These are phyloP conservation scores for Barnardius zonarius DNA, from an alignment of 2,113 vertebrate species.

Conservation along the genomic window DNA sequence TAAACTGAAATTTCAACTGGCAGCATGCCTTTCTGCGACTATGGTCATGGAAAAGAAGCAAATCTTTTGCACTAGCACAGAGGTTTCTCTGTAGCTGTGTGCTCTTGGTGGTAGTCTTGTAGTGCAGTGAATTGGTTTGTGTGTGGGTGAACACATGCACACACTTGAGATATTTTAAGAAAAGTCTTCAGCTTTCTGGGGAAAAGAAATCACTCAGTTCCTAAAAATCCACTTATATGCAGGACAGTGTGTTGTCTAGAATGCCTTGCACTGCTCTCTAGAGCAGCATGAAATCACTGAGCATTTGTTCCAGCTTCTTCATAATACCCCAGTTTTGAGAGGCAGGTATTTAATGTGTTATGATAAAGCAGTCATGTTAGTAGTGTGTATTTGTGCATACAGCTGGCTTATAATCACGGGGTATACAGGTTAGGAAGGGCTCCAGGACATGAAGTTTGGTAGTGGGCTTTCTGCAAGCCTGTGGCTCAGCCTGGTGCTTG, in stretches of 20 bases:
- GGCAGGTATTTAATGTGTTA: neutral
- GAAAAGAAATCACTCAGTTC: neutral
- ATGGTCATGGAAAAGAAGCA: neutral
- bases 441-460: neutral
- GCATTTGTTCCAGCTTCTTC: slow-evolving; percentile 18
- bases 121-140: neutral
- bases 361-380: neutral
- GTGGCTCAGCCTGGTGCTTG: neutral
- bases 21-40: neutral
- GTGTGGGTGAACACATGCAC: neutral
- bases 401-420: neutral
- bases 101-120: neutral
- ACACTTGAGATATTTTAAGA: neutral
- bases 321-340: neutral
- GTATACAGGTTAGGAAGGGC: neutral
- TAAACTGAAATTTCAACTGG: neutral
- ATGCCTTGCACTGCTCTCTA: neutral
- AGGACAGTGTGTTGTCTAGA: neutral
- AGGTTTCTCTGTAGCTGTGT: neutral
- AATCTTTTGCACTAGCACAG: neutral
- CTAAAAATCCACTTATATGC: neutral
- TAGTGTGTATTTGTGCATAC: neutral
- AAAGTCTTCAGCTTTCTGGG: neutral
- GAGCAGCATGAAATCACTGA: slow-evolving; percentile 42
- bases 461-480: neutral